A percentile compares a stretch with the other conserved stretches of the same genome.
phyloP scores from a whole-genome alignment of 2,113 vertebrate species.

The Albula goreensis region DNA sequence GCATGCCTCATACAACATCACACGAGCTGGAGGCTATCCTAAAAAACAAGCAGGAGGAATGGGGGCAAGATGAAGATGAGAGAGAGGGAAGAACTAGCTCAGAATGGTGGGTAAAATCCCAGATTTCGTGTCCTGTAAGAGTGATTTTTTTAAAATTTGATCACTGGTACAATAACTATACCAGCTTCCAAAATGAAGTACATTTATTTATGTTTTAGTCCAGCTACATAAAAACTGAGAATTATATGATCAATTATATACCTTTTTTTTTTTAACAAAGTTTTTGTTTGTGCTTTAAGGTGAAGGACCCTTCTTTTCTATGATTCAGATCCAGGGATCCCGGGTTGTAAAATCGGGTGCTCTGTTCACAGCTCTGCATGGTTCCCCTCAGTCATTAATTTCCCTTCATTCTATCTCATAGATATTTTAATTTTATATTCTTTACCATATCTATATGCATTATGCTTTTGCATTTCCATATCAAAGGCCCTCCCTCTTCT shows the following conservation, averaged over 20 bases:
- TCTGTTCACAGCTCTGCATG: background rate
- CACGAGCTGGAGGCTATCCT: background rate
- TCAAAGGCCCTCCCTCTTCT: constrained; percentile 21
- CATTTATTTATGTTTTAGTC: background rate
- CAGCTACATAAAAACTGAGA: background rate
- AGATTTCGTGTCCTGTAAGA: background rate
- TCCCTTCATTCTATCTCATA: background rate
- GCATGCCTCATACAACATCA: background rate
- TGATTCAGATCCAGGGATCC: background rate
- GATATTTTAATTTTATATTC: background rate
- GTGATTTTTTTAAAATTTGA: background rate
- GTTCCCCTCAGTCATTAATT: background rate
- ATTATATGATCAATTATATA: background rate
- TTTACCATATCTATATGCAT: background rate
- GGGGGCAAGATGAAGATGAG: background rate
- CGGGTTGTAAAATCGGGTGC: background rate
- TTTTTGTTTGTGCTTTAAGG: background rate
- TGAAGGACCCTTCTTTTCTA: background rate
- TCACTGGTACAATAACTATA: background rate
- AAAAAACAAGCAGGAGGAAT: background rate
- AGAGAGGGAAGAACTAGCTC: background rate
- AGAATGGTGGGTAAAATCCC: too few relatives aligned
- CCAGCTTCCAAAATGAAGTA: too few relatives aligned
- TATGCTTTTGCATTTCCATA: constrained; percentile 25
- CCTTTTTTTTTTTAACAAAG: too few relatives aligned